Conservation (phyloP, 2,888 invertebrate species). For the Steinernema hermaphroditum region DNA sequence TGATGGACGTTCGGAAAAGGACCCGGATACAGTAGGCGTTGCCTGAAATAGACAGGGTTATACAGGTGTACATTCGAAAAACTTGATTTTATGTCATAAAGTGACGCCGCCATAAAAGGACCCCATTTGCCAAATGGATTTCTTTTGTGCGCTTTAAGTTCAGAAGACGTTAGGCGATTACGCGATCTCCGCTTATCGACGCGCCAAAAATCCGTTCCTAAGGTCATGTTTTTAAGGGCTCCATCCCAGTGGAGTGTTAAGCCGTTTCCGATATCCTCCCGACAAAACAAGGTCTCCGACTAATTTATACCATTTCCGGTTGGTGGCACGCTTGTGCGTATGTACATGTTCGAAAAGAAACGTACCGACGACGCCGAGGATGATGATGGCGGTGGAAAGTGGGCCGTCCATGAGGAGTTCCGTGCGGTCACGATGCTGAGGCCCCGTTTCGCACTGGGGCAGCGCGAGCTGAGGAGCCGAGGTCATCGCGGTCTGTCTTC, state of each 20-base stretch:
- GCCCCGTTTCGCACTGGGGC: slow-evolving; percentile 9
- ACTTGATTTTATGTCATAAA: slow-evolving; percentile 10
- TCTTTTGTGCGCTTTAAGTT: not conserved
- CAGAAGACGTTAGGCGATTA: not conserved
- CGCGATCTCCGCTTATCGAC: not conserved
- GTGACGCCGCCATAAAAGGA: not conserved
- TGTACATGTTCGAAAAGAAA: not conserved
- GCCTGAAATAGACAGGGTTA: slow-evolving; percentile 4
- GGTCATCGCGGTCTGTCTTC: not conserved
- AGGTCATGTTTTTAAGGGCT: not conserved
- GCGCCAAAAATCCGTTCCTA: not conserved
- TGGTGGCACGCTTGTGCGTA: too few species aligned
- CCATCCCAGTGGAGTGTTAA: too few species aligned
- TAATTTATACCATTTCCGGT: too few species aligned
- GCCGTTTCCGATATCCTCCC: too few species aligned
- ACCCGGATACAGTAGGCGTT: slow-evolving; percentile 49
- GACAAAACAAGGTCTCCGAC: too few species aligned
- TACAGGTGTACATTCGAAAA: slow-evolving; percentile 36
- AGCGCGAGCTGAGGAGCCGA: not conserved
- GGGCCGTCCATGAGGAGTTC: slow-evolving; percentile 28
- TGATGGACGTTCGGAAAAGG: slow-evolving; percentile 50
- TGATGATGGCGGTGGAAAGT: slow-evolving; percentile 23
- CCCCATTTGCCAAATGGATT: not conserved
- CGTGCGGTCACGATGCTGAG: not conserved
- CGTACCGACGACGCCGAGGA: slow-evolving; percentile 28